Evolutionary conservation across 1,140 invertebrate species (phyloP).

Genomic region (Orius laevigatus): DNA sequence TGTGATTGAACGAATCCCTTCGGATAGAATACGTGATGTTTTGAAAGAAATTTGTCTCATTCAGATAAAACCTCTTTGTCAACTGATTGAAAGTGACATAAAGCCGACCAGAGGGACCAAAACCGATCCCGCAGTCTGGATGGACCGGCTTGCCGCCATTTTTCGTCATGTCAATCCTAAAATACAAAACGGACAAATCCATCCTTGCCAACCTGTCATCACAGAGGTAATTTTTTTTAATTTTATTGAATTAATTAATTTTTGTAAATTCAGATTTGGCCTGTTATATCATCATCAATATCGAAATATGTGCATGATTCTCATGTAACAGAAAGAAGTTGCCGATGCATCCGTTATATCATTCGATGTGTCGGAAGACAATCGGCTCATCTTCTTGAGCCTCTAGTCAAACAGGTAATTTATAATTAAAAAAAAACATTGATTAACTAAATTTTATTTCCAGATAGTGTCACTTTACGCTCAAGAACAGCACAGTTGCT

Average conservation of each 20-base stretch:
- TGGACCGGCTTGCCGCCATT: constrained; percentile 80
- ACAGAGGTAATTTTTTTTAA: constrained; percentile 38
- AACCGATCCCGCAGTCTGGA: constrained; percentile 76
- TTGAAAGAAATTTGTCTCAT: constrained; percentile 63
- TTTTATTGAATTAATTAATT: not conserved
- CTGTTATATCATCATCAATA: constrained; percentile 61
- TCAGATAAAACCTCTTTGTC: constrained; percentile 48
- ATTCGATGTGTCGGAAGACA: constrained; percentile 71
- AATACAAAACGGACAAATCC: constrained; percentile 38
- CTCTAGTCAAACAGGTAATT: constrained; percentile 56
- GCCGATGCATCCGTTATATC: constrained; percentile 75
- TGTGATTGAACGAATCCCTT: constrained; percentile 43
- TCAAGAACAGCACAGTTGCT: constrained; percentile 75
- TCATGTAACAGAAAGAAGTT: constrained; percentile 80
- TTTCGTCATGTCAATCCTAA: constrained; percentile 61
- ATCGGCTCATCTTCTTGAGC: constrained; percentile 56
- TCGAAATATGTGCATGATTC: constrained; percentile 62
- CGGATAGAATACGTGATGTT: constrained; percentile 44
- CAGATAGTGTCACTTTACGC: constrained; percentile 75
- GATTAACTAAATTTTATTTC: constrained; percentile 16
- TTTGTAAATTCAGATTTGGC: constrained; percentile 41
- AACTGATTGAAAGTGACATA: constrained; percentile 21
- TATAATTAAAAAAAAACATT: constrained; percentile 1
- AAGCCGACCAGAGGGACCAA: constrained; percentile 30
- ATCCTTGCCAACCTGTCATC: constrained; percentile 70